Evolutionary conservation across 1,140 invertebrate genomes (phyloP), one percentile per base, ranked within the genome.

Genomic region (Palaemon carinicauda): DNA sequence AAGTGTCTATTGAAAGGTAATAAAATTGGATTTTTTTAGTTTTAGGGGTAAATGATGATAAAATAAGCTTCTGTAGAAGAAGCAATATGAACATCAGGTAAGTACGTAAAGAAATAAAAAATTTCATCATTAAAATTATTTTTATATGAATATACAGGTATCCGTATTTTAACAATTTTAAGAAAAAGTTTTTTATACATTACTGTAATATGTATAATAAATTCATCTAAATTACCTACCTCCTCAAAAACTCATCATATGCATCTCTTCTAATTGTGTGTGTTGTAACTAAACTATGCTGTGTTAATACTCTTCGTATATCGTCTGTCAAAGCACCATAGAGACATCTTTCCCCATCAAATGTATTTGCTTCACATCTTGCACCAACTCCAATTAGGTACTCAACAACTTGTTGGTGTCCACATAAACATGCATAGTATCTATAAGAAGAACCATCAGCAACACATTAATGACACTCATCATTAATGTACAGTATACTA

Each of bases 371-470:
- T 88, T 94, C 93, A 91, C 93, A 94, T 71, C 91, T 90, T 10
- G 93, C 93, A 52, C 93, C 93, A 90, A 92, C 91, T 74, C 92
- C 91, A 15, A 94, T 90, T 10, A 94, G 89, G 90, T 93, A 94
- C 80, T 92, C 90, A 0, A 93, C 93, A 21, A 94, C 60, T 50
- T 92, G 91, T 53, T 90, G 88, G 90, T 94, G 93, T 10, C 93
- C 93, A 92, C 93, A 94, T 10, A 93, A 89, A 90, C 93, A 94
- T 2, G 93, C 93, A 91, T 94, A 94, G 84, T 94, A 93, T 81
- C 93, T 93, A 87, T 53, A 91, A 90, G 21, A 41, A 3, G 3
- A 74, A 69, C 29, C 17, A 31, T 7, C n/a, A 69, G 12, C 24
- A 69, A 69, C 4, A 41, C 7, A 41, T 41, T 5, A 41, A 41